These are phyloP conservation scores for Xylota sylvarum DNA, from an alignment of 2,888 invertebrate genomes.

Conservation along the genomic window DNA sequence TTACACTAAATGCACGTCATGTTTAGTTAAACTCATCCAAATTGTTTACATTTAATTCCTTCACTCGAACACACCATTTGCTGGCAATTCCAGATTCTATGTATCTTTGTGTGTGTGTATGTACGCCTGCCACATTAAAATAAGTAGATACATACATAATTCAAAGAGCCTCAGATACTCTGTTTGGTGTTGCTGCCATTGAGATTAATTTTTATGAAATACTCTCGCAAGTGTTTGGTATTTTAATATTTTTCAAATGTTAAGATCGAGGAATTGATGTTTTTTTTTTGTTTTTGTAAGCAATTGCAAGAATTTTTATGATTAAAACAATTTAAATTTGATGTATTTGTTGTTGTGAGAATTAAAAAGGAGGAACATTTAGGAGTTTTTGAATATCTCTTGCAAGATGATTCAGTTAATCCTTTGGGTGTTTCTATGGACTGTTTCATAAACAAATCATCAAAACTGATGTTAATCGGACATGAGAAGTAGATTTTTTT, in stretches of 20 bases:
- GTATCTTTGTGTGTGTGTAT: background rate
- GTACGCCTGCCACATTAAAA: slow-evolving; percentile 7
- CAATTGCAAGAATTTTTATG: slow-evolving; percentile 26
- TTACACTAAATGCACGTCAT: slow-evolving; percentile 73
- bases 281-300: slow-evolving; percentile 11
- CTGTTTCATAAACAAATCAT: no score
- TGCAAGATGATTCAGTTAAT: no score
- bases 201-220: slow-evolving; percentile 50
- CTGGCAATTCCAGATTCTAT: slow-evolving; percentile 34
- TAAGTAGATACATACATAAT: slow-evolving; percentile 19
- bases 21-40: slow-evolving; percentile 75
- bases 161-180: slow-evolving; percentile 18
- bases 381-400: no score
- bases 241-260: slow-evolving; percentile 37
- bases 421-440: no score
- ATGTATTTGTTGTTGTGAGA: background rate
- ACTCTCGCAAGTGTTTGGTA: slow-evolving; percentile 27
- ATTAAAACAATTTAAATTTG: slow-evolving; percentile 9
- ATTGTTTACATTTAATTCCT: slow-evolving; percentile 73
- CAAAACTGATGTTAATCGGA: no score
- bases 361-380: no score
- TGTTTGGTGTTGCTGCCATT: background rate
- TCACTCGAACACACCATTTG: slow-evolving; percentile 52
- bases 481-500: no score
- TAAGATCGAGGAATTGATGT: slow-evolving; percentile 17